Evolutionary conservation across 1,140 invertebrate genomes (phyloP), one percentile per base, ranked within the genome.

Genomic region (Drosophila simulans): DNA sequence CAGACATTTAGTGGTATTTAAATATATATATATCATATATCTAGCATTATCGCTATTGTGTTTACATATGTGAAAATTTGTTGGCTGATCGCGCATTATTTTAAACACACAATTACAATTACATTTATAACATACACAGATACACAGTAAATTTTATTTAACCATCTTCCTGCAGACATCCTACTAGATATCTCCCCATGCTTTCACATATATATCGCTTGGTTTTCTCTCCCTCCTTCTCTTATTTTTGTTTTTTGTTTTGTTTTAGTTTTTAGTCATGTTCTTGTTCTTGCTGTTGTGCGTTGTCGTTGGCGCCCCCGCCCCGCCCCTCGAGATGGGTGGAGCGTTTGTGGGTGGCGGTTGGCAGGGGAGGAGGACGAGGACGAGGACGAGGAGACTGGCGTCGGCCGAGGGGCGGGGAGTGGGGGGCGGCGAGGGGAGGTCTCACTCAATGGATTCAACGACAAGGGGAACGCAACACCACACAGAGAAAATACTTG

Each of bases 81-180:
- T 69, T 34, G 65, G 49, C 51, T 56, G 64, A 70, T 56, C 43
- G 66, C 27, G 51, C 64, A 65, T 68, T 68, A 68, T 40, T 55
- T 68, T 70, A 48, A 70, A 70, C 66, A 70, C 70, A 70, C 66
- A 70, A 49, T 70, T 66, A 66, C 63, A 62, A 31, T 68, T 70
- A 71, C 64, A 70, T 4, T 73, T 69, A 70, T 70, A 70, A 70
- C 68, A 70, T 70, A 70, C 68, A 70, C 68, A 70, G 65, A 70
- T 70, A 70, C 64, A 70, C 64, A 70, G 68, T 70, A 70, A 70
- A 70, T 70, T 70, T 69, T 70, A 70, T 70, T 70, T 70, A 70
- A 70, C 68, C 68, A 57, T 70, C 53, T 57, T 48, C 31, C 31
- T 31, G 31, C 31, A 10, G 31, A 31, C 31, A 31, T 31, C 63